phyloP scores from a whole-genome alignment of 2,113 vertebrate species.

The Plotosus lineatus region DNA sequence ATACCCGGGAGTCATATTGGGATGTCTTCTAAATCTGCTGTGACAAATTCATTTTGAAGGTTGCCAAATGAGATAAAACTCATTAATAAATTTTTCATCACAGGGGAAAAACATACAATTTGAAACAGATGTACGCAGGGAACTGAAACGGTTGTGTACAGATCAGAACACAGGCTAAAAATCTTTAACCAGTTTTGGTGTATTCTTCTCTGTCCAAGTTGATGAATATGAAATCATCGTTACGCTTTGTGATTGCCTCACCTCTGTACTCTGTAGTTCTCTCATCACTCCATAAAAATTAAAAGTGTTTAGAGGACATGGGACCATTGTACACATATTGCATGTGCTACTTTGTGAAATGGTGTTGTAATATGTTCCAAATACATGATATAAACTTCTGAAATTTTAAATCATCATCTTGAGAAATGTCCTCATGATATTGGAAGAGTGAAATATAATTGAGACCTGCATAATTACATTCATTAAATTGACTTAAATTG shows the following conservation, averaged over 20 bases:
- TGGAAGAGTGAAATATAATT: not conserved
- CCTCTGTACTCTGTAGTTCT: not conserved
- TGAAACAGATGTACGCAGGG: slow-evolving; percentile 42
- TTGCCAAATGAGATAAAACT: slow-evolving; percentile 62
- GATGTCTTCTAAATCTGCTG: slow-evolving; percentile 58
- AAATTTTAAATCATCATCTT: not conserved
- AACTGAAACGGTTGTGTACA: not conserved
- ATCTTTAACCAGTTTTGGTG: not conserved
- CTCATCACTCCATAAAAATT: not conserved
- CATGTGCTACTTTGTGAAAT: not conserved
- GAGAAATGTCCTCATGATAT: not conserved
- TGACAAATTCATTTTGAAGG: slow-evolving; percentile 63
- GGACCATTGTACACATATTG: not conserved
- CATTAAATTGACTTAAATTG: not conserved
- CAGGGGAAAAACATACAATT: slow-evolving; percentile 47
- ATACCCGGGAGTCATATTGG: slow-evolving; percentile 52
- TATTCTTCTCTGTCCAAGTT: not conserved
- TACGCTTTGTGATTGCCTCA: not conserved
- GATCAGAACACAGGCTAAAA: not conserved
- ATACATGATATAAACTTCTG: not conserved
- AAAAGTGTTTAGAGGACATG: not conserved
- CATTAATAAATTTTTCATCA: slow-evolving; percentile 58
- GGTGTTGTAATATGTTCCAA: not conserved
- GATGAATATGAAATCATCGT: not conserved
- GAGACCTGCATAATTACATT: not conserved